Base-by-base conservation (phyloP, 2,888 invertebrate species). In the Torymus tubicola region DNA sequence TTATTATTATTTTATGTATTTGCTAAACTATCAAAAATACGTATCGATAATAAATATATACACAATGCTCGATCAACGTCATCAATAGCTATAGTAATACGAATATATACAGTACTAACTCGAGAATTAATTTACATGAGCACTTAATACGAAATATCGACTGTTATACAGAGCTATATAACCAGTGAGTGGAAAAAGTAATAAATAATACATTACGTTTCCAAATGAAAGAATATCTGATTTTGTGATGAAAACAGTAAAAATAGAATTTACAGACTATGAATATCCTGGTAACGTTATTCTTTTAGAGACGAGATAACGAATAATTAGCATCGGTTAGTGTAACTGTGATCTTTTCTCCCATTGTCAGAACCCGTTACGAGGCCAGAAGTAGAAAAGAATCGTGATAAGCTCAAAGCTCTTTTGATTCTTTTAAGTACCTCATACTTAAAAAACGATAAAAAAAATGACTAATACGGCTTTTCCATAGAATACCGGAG, bases 251-350 rank as follows among this genome's bases (percentile, higher is more conserved):
- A n/a, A n/a, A 2, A 11, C 65, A 21, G 68, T 68, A 72, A 53
- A 72, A 55, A 31, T 55, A 31, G 61, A 63, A 72, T 72, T 76
- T 50, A 69, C 68, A 69, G 76, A 14, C 42, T 42, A 18, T 63
- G 76, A 55, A 42, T 42, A 60, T 63, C 64, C 63, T 55, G 53
- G 69, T 63, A 50, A 70, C 50, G n/a, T 21, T 63, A 31, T 55
- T 60, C 75, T 55, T 58, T 77, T 52, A 18, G 31, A 31, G 77
- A 13, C 50, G 50, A 21, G 50, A 57, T 53, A 52, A 13, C 55
- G 57, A 58, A 14, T 71, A 58, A 77, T 77, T 77, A 70, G 18
- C 61, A 63, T 69, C 55, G 63, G 68, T n/a, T 67, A 42, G 16
- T 60, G 5, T 24, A 57, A 60, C 21, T 2, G 50, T 8, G 50